Evolutionary conservation across 2,888 invertebrate species (phyloP).

Genomic region (Congeria kusceri): DNA sequence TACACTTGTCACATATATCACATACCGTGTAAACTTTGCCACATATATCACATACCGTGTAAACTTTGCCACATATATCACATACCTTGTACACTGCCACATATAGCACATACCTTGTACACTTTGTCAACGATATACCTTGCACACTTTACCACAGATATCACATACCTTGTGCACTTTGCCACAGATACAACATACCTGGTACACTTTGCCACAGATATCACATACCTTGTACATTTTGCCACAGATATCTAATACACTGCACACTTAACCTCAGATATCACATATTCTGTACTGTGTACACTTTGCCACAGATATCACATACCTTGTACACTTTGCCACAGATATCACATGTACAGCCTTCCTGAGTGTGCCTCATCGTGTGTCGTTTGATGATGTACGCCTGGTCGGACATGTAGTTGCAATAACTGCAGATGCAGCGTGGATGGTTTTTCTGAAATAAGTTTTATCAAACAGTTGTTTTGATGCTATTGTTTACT

Average conservation of each 20-base stretch:
- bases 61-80: background rate
- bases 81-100: background rate
- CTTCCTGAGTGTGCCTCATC: conserved; percentile 83
- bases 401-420: conserved; percentile 84
- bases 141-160: background rate
- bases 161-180: background rate
- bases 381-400: conserved; percentile 85
- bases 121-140: background rate
- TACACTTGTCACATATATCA: background rate
- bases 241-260: conserved; percentile 1
- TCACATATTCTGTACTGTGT: conserved; percentile 1
- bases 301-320: background rate
- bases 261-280: background rate
- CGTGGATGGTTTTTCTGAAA: conserved; percentile 83
- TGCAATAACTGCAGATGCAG: conserved; percentile 84
- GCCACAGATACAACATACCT: background rate
- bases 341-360: conserved; percentile 84
- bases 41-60: background rate
- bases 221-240: background rate
- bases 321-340: conserved; percentile 85
- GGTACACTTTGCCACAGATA: background rate
- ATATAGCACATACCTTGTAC: background rate
- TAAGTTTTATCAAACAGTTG: background rate
- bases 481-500: background rate
- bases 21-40: background rate